Evolutionary conservation across 2,888 invertebrate species (phyloP), one percentile per base, ranked within the genome.

Genomic region (Eristalis pertinax): DNA sequence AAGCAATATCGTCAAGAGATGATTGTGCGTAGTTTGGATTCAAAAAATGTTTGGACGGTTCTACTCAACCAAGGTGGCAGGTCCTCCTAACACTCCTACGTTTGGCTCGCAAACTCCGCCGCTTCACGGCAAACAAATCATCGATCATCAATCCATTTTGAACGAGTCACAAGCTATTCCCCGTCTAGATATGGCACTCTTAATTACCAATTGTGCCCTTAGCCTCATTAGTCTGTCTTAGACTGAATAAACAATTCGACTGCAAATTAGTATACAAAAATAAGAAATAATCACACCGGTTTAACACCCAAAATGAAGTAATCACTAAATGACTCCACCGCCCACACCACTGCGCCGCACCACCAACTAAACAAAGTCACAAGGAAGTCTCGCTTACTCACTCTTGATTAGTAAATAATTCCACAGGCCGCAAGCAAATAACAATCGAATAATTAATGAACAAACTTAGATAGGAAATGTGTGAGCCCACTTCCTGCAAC

Each of bases 401-500:
- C 84, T 76, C 72, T 78, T 70, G 78, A 74, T 79, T 76, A 69
- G 63, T 79, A 76, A 68, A 75, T 70, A 84, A 80, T 75, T 80
- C 69, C 60, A 81, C 60, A 67, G 65, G 63, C 70, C 75, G 72
- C 75, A 72, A 77, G 64, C 50, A 79, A 80, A 80, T 75, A 80
- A 76, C 70, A 76, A 78, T 65, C 78, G 78, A 87, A 68, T 75
- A 87, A 87, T 76, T 79, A 87, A 79, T 87, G 75, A 84, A 84
- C 76, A 76, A 87, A 87, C 83, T 78, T 41, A 78, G 84, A 87
- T 87, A 87, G 79, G 79, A 87, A 87, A 79, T 84, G 79, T 84
- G 60, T 79, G 84, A 87, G 43, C 68, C 79, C 63, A 84, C 84
- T 87, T 87, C 87, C 87, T 87, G 84, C 84, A 76, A 41, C 63